Conservation (phyloP, 2,797 vertebrate species). For the Sebastes jordani region DNA sequence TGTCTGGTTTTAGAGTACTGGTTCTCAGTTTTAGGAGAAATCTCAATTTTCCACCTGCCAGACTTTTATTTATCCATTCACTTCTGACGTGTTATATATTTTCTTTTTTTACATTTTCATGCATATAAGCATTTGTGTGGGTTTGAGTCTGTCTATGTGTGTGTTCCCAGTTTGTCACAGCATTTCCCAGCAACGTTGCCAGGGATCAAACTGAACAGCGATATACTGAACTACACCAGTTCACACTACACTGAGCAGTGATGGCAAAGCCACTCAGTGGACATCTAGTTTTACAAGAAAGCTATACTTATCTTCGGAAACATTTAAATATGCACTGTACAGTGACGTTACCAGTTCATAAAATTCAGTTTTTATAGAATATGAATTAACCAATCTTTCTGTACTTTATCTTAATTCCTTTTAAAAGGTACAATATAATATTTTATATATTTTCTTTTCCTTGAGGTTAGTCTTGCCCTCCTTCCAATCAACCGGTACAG, state of each 20-base stretch:
- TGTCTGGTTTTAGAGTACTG: slow-evolving; percentile 8
- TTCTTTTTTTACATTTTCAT: slow-evolving; percentile 1
- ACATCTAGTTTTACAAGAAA: background rate
- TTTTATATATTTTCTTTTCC: too few species aligned
- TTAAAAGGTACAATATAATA: too few species aligned
- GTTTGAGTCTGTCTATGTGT: background rate
- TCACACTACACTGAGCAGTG: background rate
- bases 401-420: too few species aligned
- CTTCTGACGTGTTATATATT: slow-evolving; percentile 7
- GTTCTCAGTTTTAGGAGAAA: slow-evolving; percentile 39
- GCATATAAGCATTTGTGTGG: background rate
- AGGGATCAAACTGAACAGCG: background rate
- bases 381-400: too few species aligned
- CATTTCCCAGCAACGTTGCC: background rate
- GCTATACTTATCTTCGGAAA: background rate
- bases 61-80: slow-evolving; percentile 51
- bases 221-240: background rate
- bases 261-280: background rate
- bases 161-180: slow-evolving; percentile 21
- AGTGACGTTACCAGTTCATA: background rate
- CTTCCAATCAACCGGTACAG: too few species aligned
- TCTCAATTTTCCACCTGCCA: slow-evolving; percentile 57
- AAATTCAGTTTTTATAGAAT: too few species aligned
- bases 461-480: too few species aligned
- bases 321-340: background rate